Conservation (phyloP, 2,888 invertebrate species). For the Ophion slaviceki region DNA sequence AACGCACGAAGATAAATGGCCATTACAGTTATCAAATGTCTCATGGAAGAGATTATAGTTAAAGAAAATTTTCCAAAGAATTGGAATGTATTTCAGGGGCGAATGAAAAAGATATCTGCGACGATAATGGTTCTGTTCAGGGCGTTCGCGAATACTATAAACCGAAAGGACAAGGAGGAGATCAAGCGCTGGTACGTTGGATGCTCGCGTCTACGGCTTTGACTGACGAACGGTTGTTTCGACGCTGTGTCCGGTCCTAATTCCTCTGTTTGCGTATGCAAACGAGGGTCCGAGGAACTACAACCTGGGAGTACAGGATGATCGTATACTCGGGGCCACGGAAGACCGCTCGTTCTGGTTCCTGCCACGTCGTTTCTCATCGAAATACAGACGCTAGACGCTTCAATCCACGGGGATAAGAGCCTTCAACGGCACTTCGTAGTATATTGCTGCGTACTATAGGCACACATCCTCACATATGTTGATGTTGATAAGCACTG, state of each 20-base stretch:
- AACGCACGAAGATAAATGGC: no score
- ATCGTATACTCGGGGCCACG: conserved; percentile 23
- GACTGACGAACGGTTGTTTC: conserved; percentile 56
- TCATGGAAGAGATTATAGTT: not conserved
- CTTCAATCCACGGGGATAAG: conserved; percentile 51
- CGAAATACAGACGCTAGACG: conserved; percentile 31
- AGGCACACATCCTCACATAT: conserved; percentile 4
- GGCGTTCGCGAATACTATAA: not conserved
- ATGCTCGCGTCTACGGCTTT: conserved; percentile 57
- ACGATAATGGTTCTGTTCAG: conserved; percentile 3
- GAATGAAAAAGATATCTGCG: not conserved
- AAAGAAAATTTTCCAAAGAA: not conserved
- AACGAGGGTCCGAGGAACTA: conserved; percentile 74
- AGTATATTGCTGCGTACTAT: conserved; percentile 36
- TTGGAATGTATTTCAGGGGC: not conserved
- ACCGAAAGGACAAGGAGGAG: conserved; percentile 21
- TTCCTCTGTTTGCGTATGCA: conserved; percentile 80
- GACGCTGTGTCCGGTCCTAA: conserved; percentile 75
- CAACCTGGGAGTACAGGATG: conserved; percentile 27
- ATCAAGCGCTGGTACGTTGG: conserved; percentile 37
- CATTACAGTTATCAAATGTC: not conserved
- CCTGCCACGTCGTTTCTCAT: conserved; percentile 37
- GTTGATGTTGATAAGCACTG: not conserved
- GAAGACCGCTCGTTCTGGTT: conserved; percentile 35
- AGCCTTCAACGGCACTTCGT: conserved; percentile 48